phyloP scores from a whole-genome alignment of 2,797 vertebrate genomes.

The Sylvilagus floridanus region DNA sequence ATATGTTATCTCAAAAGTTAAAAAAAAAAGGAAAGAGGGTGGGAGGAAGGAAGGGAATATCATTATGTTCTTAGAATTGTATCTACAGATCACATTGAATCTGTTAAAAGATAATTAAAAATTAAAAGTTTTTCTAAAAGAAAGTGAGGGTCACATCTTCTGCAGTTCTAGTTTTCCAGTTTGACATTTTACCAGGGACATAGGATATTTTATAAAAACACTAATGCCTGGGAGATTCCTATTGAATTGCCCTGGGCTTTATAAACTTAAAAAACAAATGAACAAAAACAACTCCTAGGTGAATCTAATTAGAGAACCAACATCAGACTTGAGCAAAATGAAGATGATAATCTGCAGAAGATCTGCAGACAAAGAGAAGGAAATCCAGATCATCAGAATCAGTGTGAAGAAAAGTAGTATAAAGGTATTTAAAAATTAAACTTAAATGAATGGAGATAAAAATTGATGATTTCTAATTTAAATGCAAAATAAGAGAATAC shows the following conservation, averaged over 20 bases:
- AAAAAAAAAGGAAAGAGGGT: no score
- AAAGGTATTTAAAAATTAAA: constrained; percentile 20
- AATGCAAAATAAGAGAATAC: background rate
- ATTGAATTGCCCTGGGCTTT: background rate
- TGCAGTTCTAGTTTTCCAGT: background rate
- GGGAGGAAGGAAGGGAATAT: no score
- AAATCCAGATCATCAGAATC: background rate
- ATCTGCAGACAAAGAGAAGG: background rate
- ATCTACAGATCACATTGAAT: no score
- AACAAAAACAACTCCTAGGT: background rate
- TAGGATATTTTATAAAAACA: no score
- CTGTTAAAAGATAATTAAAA: no score
- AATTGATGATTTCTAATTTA: background rate
- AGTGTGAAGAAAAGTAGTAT: background rate
- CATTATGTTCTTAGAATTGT: no score
- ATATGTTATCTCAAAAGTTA: no score
- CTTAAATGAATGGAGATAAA: background rate
- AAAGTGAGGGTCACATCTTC: background rate
- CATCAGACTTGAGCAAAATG: background rate
- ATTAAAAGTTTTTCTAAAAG: background rate
- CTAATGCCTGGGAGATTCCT: background rate
- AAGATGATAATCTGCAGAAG: background rate
- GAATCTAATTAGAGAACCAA: background rate
- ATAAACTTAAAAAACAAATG: background rate
- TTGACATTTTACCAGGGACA: background rate